phyloP scores from a whole-genome alignment of 30 jellyfish, hydroid and myxozoan genomes.

The Pelagia noctiluca region DNA sequence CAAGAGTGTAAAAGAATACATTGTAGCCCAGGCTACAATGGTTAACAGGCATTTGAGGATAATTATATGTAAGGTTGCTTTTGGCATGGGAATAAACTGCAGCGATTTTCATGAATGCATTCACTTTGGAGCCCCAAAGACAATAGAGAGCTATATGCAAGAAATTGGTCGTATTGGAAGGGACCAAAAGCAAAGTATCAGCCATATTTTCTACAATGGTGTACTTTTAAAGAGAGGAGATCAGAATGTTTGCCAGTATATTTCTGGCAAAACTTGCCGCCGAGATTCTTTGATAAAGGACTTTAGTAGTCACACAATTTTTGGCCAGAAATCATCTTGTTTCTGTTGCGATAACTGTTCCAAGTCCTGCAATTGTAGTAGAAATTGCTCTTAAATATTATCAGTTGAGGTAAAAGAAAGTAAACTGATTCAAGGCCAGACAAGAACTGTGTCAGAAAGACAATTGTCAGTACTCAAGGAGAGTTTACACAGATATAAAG shows the following conservation, averaged over 20 bases:
- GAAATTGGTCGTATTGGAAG: slow-evolving; percentile 45
- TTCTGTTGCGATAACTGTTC: slow-evolving; percentile 14
- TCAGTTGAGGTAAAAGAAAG: too few species aligned
- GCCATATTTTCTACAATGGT: slow-evolving; percentile 9
- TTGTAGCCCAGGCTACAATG: slow-evolving; percentile 18
- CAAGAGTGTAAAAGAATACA: slow-evolving; percentile 6
- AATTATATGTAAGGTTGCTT: slow-evolving; percentile 34
- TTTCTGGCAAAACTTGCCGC: neutral
- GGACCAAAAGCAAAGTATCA: neutral
- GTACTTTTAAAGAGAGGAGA: neutral
- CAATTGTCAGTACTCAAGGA: neutral
- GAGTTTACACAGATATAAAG: neutral
- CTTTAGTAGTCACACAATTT: slow-evolving; percentile 1
- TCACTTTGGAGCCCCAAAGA: slow-evolving; percentile 39
- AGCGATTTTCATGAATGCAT: slow-evolving; percentile 3
- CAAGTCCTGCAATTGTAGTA: neutral
- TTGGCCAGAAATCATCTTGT: neutral
- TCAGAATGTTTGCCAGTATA: neutral
- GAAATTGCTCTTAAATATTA: neutral
- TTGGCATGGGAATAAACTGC: slow-evolving; percentile 47
- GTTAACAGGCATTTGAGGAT: slow-evolving; percentile 5
- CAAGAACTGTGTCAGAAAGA: neutral
- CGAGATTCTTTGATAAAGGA: neutral
- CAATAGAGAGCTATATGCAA: neutral
- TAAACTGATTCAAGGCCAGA: too few species aligned